Base-by-base conservation (phyloP, 92 coral and sea anemone genomes). In the Zoanthus gigantus region DNA sequence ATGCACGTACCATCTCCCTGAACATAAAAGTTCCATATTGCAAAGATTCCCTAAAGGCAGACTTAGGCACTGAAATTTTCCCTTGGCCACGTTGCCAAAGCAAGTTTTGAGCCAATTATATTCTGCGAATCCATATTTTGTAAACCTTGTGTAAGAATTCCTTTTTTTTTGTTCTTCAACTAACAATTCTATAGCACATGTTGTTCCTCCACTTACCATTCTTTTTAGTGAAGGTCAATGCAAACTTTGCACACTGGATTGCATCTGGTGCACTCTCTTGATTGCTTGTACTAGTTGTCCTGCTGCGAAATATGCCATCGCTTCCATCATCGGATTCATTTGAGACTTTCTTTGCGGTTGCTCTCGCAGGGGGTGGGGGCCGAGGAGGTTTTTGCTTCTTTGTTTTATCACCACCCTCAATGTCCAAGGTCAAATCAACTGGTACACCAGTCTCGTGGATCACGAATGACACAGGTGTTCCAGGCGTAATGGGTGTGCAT, bases 141-240 rank as follows among this genome's bases (percentile, higher is more conserved):
- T 34, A 34, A 34, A 34, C 3, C 42, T 34, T 34, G 42, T 34
- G 42, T 3, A 34, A 34, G 42, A 34, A 34, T 34, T 34, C 3
- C 42, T 1, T 34, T 34, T 34, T 34, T 34, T 34, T 34, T 34
- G 42, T 34, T 1, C 42, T 3, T 34, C 42, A 34, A 34, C 42
- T 34, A 34, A 34, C 42, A 34, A 34, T 34, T 34, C 42, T 3
- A 34, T 34, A 34, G 42, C 1, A 34, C 42, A 34, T 34, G 42
- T 34, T 34, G 42, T 34, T 34, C 42, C 42, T 34, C 42, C 42
- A 58, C 83, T 73, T 85, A 97, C 99, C 99, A 84, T 93, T 87
- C 88, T 97, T 97, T 82, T 94, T 95, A 0, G 99, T 97, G 74
- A 94, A 97, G 44, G 99, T 94, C 81, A 92, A 91, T 28, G 99